Evolutionary conservation across 2,113 vertebrate species (phyloP), one percentile per base, ranked within the genome.

Genomic region (Coracopsis vasa): DNA sequence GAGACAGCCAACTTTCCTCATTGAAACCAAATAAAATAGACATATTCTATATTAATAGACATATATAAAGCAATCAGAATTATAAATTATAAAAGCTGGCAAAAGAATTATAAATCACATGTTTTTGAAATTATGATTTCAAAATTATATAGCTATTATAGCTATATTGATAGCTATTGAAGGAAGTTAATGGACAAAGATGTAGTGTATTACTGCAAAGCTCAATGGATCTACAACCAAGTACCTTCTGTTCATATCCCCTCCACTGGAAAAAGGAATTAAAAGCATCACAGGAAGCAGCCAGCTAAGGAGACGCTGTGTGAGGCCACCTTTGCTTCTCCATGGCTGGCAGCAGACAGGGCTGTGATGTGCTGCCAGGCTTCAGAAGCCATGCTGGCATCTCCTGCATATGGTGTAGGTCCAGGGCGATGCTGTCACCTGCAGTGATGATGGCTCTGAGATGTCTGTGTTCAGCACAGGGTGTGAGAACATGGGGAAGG

Each of bases 271-370:
- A 23, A 19, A 80, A 71, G n/a, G 51, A 81, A 31, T 41, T 71
- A 28, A 60, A 73, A 60, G 28, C 0, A 0, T 13, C 70, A n/a
- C 0, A 5, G 27, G 66, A 69, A 79, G 70, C 35, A 50, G 70
- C 65, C 29, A 23, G 48, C 24, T 24, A 19, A 28, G n/a, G 44
- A 16, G 11, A 23, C 11, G 25, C 5, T 0, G 0, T 10, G 14
- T 1, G 7, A 37, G 16, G 37, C 14, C 69, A 47, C 11, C 42
- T 72, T 60, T 69, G 44, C 44, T 73, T 24, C 61, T 66, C 35
- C 10, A 2, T 0, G 7, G 16, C 18, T 60, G 54, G 21, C 35
- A 70, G 66, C 66, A 65, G 44, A 50, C 29, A 73, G 47, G 39
- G n/a, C 64, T 73, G n/a, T 2, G 7, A 35, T 1, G 10, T 23